Conservation (phyloP, 92 coral and sea anemone genomes). For the Zoanthus sociatus region DNA sequence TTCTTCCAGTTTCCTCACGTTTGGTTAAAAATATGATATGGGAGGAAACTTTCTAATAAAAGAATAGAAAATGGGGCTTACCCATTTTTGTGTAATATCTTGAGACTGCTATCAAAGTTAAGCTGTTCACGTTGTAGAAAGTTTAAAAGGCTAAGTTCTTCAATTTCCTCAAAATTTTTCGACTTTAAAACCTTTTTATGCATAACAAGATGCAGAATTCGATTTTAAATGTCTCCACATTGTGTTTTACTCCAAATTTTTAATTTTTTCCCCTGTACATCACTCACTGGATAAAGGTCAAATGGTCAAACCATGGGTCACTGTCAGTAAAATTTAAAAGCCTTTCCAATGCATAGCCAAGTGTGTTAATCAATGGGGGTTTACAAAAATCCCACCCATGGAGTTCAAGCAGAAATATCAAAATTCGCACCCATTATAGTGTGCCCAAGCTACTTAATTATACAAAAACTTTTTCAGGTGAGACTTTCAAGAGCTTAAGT, state of each 20-base stretch:
- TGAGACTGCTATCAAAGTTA: not conserved
- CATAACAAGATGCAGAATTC: not conserved
- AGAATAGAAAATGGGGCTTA: not conserved
- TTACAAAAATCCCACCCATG: conserved; percentile 15
- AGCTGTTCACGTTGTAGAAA: conserved; percentile 9
- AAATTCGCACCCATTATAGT: not conserved
- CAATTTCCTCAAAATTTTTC: not conserved
- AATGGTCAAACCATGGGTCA: conserved; percentile 8
- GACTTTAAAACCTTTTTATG: not conserved
- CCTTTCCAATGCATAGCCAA: not conserved
- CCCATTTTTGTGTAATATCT: conserved; percentile 13
- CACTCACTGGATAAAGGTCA: not conserved
- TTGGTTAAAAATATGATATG: conserved; percentile 18
- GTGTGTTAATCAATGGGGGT: conserved; percentile 13
- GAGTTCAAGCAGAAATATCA: not conserved
- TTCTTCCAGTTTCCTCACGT: conserved; percentile 19
- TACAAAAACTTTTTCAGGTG: conserved; percentile 8
- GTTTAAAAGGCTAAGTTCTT: not conserved
- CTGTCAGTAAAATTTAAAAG: not conserved
- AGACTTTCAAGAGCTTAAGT: conserved; percentile 7
- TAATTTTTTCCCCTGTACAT: conserved; percentile 6
- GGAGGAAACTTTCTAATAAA: not conserved
- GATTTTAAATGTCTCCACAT: not conserved
- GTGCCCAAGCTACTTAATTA: not conserved
- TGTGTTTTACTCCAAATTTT: not conserved